Percentiles rank a stretch among this genome's conserved stretches.
These are phyloP conservation scores for Dicycla oo DNA, from an alignment of 2,888 invertebrate genomes.

Conservation along the genomic window DNA sequence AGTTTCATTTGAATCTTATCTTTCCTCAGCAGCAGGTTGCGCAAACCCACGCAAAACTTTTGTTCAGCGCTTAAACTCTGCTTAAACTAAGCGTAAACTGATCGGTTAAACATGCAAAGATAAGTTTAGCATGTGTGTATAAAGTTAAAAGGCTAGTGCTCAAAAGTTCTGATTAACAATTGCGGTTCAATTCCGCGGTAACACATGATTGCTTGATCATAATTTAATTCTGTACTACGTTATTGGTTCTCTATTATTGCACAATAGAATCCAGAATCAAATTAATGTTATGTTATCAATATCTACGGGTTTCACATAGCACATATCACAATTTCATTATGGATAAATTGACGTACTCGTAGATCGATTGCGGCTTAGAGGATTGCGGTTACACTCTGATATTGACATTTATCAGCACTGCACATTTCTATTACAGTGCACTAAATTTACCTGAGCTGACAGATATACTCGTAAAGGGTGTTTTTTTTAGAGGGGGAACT, in stretches of 20 bases:
- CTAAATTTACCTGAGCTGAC: background rate
- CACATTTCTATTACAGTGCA: background rate
- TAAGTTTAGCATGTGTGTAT: background rate
- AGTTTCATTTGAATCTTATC: slow-evolving; percentile 23
- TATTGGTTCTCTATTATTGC: background rate
- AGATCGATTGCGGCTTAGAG: background rate
- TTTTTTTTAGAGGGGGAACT: too few relatives aligned
- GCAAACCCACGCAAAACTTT: slow-evolving; percentile 9
- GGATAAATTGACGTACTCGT: background rate
- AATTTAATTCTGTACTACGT: background rate
- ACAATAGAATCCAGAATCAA: background rate
- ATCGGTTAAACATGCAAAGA: background rate
- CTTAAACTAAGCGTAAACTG: background rate
- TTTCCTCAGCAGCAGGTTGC: background rate
- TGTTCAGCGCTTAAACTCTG: background rate
- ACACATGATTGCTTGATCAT: background rate
- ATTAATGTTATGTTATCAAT: background rate
- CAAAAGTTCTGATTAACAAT: background rate
- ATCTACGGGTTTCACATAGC: background rate
- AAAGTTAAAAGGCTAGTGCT: background rate
- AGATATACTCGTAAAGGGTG: too few relatives aligned
- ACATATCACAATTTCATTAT: background rate
- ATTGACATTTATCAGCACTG: slow-evolving; percentile 1
- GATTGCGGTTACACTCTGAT: background rate
- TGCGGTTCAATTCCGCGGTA: background rate